Percentiles rank a stretch among this genome's conserved stretches.
Conservation (phyloP, 2,797 vertebrate genomes). For the Sebastes cheni region DNA sequence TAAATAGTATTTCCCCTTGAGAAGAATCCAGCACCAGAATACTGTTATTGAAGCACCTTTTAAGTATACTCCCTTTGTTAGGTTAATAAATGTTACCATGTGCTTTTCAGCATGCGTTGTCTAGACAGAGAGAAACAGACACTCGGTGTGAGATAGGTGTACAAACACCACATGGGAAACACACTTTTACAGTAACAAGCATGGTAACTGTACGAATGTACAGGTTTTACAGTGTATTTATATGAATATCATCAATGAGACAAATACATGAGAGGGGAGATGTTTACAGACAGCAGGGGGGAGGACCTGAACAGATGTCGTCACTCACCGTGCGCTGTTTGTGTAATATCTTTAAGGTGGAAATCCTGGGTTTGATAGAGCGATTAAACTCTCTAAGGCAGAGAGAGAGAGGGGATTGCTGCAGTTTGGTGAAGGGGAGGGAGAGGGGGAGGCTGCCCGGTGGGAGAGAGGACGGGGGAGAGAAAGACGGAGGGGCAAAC, state of each 20-base stretch:
- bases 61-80: neutral
- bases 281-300: neutral
- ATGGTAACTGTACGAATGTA: neutral
- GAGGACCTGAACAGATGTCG: neutral
- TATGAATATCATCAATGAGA: neutral
- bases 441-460: conserved; percentile 51
- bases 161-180: conserved; percentile 5
- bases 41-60: neutral
- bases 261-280: neutral
- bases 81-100: conserved; percentile 62
- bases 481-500: conserved; percentile 57
- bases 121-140: conserved; percentile 53
- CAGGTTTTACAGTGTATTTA: neutral
- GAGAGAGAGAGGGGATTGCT: conserved; percentile 75
- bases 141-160: conserved; percentile 12
- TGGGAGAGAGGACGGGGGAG: conserved; percentile 56
- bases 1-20: conserved; percentile 5
- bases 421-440: conserved; percentile 76
- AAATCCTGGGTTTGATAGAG: conserved; percentile 79
- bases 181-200: neutral
- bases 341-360: conserved; percentile 75
- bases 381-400: conserved; percentile 80
- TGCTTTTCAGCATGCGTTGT: conserved; percentile 63
- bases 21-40: conserved; percentile 40
- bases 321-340: conserved; percentile 52